Base-by-base conservation (phyloP, 2,888 invertebrate species). In the Sesia apiformis region DNA sequence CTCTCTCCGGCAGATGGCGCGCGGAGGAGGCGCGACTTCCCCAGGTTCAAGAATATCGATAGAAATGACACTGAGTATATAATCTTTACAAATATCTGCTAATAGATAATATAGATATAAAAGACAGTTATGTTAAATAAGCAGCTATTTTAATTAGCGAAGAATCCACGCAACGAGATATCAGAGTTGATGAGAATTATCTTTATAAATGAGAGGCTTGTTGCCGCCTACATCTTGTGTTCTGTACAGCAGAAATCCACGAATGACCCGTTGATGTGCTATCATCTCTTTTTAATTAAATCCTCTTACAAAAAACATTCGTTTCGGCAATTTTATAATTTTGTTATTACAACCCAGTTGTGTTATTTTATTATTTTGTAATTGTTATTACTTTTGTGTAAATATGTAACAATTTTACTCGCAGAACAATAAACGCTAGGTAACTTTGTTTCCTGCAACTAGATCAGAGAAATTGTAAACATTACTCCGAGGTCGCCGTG, bases 1-100 rank as follows among this genome's bases (percentile, higher is more conserved):
- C 78, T 79, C 55, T 82, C 85, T 58, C 84, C 85, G 69, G 81
- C 79, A 79, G 84, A 86, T 83, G 86, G 84, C 84, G 79, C 82
- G 72, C 77, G 86, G 74, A 80, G 81, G 66, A 75, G 84, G 73
- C 79, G 83, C 63, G 83, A 85, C 60, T 72, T 76, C 80, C 64
- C 74, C 81, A 84, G 84, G 86, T 85, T 70, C 50, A 46, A 46
- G 23, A 46, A 46, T 46, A 52, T 23, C 41, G 40, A 38, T 42
- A 43, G 23, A 46, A 46, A 46, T 46, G 46, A 46, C 46, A 46
- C 46, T 8, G 46, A 46, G 46, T 46, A 46, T 23, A n/a, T 46
- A 46, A 8, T 4, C 1, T 23, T 23, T 23, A 23, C 23, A 23
- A 23, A 23, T 23, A 23, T 23, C 23, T 23, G 23, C 23, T 2